These are phyloP conservation scores for Clavelina lepadiformis DNA, from an alignment of 23 tunicate species.

Conservation along the genomic window DNA sequence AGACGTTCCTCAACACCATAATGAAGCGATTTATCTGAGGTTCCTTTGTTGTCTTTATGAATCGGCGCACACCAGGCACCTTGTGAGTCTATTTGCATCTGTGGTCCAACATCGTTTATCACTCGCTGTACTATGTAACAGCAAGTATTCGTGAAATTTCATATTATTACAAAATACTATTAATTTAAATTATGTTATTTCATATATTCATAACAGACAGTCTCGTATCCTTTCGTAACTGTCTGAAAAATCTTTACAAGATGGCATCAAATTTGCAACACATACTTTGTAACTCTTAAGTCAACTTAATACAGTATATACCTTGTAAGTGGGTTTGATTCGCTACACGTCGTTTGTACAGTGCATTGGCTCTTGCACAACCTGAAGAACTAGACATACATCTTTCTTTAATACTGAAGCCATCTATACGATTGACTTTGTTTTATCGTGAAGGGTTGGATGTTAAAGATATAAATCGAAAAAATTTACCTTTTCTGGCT, in stretches of 20 bases:
- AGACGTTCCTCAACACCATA: slow-evolving; percentile 47
- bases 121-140: slow-evolving; percentile 63
- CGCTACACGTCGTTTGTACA: slow-evolving; percentile 41
- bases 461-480: neutral
- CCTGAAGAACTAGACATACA: no score
- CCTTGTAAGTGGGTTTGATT: slow-evolving; percentile 65
- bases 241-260: no score
- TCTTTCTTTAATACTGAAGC: no score
- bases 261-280: no score
- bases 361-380: slow-evolving; percentile 77
- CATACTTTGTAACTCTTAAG: no score
- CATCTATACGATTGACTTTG: neutral
- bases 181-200: no score
- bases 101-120: slow-evolving; percentile 72
- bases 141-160: no score
- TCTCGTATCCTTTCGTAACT: no score
- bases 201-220: no score
- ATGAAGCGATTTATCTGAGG: neutral
- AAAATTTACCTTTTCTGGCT: neutral
- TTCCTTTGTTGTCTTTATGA: neutral
- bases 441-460: neutral
- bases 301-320: neutral
- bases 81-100: slow-evolving; percentile 49
- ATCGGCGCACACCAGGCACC: slow-evolving; percentile 51
- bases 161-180: no score